Conservation (phyloP, 1,140 invertebrate species). For the Neodiprion lecontei region DNA sequence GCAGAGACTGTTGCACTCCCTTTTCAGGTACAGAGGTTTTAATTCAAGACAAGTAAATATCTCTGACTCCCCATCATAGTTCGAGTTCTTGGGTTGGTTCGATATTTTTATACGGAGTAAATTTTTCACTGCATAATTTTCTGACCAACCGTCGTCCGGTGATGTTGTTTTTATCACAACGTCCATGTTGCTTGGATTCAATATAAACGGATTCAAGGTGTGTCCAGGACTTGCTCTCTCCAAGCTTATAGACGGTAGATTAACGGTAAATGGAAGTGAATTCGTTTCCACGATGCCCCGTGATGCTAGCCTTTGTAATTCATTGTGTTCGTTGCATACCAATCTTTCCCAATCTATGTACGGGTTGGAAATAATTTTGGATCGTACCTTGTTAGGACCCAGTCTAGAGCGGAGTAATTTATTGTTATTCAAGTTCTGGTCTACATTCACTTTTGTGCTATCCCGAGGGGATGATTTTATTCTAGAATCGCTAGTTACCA, state of each 20-base stretch:
- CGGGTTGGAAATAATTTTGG: constrained; percentile 22
- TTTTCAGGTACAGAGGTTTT: constrained; percentile 55
- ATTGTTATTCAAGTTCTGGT: neutral
- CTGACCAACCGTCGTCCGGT: constrained; percentile 55
- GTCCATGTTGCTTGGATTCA: constrained; percentile 49
- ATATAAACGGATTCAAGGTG: constrained; percentile 46
- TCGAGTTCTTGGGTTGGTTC: constrained; percentile 24
- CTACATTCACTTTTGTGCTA: neutral
- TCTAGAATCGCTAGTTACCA: neutral
- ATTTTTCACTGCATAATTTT: constrained; percentile 53
- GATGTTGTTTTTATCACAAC: constrained; percentile 56
- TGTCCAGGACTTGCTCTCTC: constrained; percentile 47
- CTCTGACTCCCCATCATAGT: constrained; percentile 35
- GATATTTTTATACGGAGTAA: constrained; percentile 51
- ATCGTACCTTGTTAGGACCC: neutral
- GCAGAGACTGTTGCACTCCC: constrained; percentile 35
- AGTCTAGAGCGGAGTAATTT: neutral
- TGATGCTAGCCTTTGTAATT: constrained; percentile 42
- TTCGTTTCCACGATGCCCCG: constrained; percentile 41
- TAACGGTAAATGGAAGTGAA: constrained; percentile 41
- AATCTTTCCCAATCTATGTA: constrained; percentile 53
- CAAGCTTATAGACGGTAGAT: constrained; percentile 48
- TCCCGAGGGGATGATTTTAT: neutral
- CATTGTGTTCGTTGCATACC: constrained; percentile 44
- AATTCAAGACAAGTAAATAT: constrained; percentile 52